Evolutionary conservation across 2,888 invertebrate species (phyloP), one percentile per base, ranked within the genome.

Genomic region (Sarcophaga carnaria): DNA sequence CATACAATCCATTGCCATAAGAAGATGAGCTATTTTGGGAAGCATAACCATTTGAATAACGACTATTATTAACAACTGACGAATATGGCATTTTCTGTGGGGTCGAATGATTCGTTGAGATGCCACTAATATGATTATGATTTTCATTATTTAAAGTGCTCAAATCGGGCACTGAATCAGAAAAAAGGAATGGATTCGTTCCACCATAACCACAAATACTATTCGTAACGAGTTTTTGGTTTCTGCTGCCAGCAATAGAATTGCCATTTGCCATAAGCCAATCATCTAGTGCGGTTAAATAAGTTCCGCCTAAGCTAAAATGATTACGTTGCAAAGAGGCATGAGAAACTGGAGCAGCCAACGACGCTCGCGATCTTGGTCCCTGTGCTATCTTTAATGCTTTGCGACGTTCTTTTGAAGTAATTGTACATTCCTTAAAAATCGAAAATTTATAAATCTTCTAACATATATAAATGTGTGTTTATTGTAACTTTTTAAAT

Each of bases 391-490:
- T 93, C 92, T 92, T 94, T 90, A 95, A 92, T 6, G 95, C 95
- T 89, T 94, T 94, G 79, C 95, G 93, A 67, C 95, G 93, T 90
- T 95, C 95, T 91, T 96, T 96, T 89, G 95, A 95, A 88, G 94
- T 94, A 90, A 95, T 92, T 89, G 95, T 95, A 90, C 95, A 95
- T 92, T 96, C 95, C 94, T 95, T 77, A 83, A 54, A 80, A n/a
- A 45, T 37, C 8, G 37, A 37, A 37, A 37, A 37, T 37, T 66
- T 11, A 47, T 67, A 47, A 45, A 37, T 20, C 27, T 67, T 17
- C 10, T 66, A 17, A 27, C 27, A 37, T 10, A 37, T 37, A 37
- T 37, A 37, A 37, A 37, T 37, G 37, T 37, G 6, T 37, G 1
- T 37, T 37, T 37, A 37, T 37, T 37, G 37, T 37, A 37, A 27